Conservation (phyloP, 2,113 vertebrate species). For the Alligator mississippiensis region DNA sequence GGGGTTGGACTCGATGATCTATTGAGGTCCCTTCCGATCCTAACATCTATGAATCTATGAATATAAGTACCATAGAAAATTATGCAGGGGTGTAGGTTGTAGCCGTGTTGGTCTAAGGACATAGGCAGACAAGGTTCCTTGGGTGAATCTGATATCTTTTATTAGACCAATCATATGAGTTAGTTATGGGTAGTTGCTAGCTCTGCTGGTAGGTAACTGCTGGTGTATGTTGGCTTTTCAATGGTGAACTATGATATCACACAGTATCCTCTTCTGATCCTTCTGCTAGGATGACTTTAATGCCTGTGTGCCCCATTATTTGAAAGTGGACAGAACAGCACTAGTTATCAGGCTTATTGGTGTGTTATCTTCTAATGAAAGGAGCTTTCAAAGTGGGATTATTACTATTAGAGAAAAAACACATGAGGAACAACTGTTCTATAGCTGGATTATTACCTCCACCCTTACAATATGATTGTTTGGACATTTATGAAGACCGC, state of each 20-base stretch:
- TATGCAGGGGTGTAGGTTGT: no score
- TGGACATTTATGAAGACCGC: conserved; percentile 11
- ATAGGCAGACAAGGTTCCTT: no score
- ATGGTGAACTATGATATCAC: background rate
- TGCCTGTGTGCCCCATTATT: background rate
- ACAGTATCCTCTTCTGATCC: background rate
- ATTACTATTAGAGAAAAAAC: conserved; percentile 27
- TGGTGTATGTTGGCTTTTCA: background rate
- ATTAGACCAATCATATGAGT: no score
- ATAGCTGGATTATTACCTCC: background rate
- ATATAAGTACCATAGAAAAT: background rate
- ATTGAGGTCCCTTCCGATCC: no score
- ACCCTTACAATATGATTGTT: conserved; percentile 1
- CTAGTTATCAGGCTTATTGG: conserved; percentile 25
- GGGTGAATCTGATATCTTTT: no score
- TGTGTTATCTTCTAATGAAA: conserved; percentile 31
- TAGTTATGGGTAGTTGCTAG: background rate
- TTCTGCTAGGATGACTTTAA: conserved; percentile 28
- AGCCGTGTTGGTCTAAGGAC: no score
- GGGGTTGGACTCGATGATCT: no score
- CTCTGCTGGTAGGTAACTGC: background rate
- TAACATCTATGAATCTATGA: no score
- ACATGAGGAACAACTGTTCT: background rate
- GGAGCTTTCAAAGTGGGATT: background rate
- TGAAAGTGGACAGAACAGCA: conserved; percentile 21